Evolutionary conservation across 2,113 vertebrate species (phyloP), one percentile per base, ranked within the genome.

Genomic region (Girardinichthys multiradiatus): DNA sequence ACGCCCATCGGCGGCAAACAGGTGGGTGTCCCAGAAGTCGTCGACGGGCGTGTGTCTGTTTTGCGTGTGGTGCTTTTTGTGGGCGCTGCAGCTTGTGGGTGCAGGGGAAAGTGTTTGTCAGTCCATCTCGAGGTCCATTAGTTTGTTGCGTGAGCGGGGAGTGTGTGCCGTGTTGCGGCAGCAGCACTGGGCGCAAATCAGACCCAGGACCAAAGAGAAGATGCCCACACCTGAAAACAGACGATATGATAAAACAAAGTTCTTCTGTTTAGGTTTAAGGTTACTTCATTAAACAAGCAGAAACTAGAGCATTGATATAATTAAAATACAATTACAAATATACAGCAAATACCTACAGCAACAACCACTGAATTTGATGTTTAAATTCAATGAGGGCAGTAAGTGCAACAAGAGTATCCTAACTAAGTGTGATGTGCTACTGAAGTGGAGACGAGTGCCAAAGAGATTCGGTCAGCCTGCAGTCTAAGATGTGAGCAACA

Each of bases 81-180:
- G 85, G 9, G 87, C 27, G 79, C 85, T 87, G 88, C 86, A 79
- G 89, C 83, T 87, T 1, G 86, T 37, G 37, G 81, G 72, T 2
- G 89, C 76, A 33, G 86, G 89, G 87, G 89, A 70, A 73, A 88
- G 64, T 89, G 80, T 79, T 68, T 90, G 89, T 98, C 93, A 99
- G 94, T 99, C 97, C 95, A 96, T 96, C 91, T 97, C 96, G 94
- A 97, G 95, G 17, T 96, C 95, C 94, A 99, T 96, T 21, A 99
- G 95, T 66, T 96, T 94, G 86, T 94, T 96, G 37, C 94, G 87
- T 83, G 96, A 48, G 94, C 91, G 6, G 51, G 96, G 91, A 0
- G 96, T 95, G 88, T 95, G 94, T 1, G 94, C 84, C 15, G 94
- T 94, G 88, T 97, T 96, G 87, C 95, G 96, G 82, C 95, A 97